Conservation (phyloP, 1,140 invertebrate genomes). For the Monochamus saltuarius region DNA sequence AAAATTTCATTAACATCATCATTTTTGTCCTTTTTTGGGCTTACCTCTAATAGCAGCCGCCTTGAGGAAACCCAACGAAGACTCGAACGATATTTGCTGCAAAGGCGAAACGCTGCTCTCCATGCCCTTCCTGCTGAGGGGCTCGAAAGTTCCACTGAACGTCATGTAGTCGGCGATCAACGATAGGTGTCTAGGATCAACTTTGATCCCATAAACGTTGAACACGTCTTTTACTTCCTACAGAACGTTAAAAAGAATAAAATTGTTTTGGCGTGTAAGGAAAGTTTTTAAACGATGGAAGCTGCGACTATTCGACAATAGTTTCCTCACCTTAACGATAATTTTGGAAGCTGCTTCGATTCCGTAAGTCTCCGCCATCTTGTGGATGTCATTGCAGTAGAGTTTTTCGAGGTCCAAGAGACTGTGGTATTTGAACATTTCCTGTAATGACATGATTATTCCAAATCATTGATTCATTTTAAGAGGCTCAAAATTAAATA, state of each 20-base stretch:
- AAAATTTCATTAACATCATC: too few species aligned
- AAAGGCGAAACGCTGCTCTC: slow-evolving; percentile 84
- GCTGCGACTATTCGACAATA: not conserved
- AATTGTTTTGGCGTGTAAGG: not conserved
- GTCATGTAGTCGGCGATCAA: slow-evolving; percentile 99
- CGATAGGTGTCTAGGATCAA: slow-evolving; percentile 90
- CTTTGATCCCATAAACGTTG: slow-evolving; percentile 92
- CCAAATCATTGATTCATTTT: too few species aligned
- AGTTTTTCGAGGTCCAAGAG: slow-evolving; percentile 67
- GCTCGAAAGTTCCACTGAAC: slow-evolving; percentile 83
- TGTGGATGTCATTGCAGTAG: slow-evolving; percentile 94
- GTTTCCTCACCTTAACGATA: slow-evolving; percentile 64
- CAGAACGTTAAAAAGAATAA: slow-evolving; percentile 17
- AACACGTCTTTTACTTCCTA: slow-evolving; percentile 89
- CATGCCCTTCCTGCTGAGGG: slow-evolving; percentile 90
- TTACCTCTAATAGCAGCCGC: slow-evolving; percentile 72
- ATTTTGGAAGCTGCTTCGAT: slow-evolving; percentile 93
- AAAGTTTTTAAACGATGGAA: not conserved
- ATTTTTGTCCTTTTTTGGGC: too few species aligned
- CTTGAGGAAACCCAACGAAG: slow-evolving; percentile 84
- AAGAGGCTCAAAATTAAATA: too few species aligned
- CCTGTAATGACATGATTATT: too few species aligned
- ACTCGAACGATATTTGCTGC: slow-evolving; percentile 98
- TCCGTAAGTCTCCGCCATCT: slow-evolving; percentile 86
- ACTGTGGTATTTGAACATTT: slow-evolving; percentile 32